These are phyloP conservation scores for Drosophila austrosaltans DNA, from an alignment of 2,888 invertebrate species.

Conservation along the genomic window DNA sequence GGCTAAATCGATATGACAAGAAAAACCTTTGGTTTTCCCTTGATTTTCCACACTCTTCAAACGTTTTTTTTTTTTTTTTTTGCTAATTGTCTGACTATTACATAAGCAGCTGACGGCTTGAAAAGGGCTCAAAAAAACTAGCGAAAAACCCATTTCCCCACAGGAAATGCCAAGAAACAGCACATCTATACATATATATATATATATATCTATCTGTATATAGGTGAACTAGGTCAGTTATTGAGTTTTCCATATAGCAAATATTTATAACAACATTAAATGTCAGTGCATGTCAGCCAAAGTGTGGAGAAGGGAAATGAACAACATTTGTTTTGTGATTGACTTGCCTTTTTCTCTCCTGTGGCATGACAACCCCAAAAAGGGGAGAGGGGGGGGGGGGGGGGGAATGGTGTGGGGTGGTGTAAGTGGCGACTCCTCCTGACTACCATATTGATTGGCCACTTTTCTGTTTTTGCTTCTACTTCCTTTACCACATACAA, in stretches of 20 bases:
- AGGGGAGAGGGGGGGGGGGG: slow-evolving; percentile 7
- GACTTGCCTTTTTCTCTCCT: slow-evolving; percentile 29
- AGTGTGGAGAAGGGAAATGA: slow-evolving; percentile 22
- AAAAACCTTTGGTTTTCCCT: slow-evolving; percentile 28
- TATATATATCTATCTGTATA: slow-evolving; percentile 15
- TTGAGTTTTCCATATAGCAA: slow-evolving; percentile 73
- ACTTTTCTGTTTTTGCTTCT: slow-evolving; percentile 31
- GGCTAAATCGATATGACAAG: slow-evolving; percentile 65
- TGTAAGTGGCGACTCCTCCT: slow-evolving; percentile 5
- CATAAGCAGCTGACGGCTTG: slow-evolving; percentile 52
- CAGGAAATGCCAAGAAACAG: slow-evolving; percentile 54
- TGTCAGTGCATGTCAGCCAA: slow-evolving; percentile 9
- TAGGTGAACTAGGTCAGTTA: slow-evolving; percentile 80
- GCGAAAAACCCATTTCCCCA: slow-evolving; percentile 32
- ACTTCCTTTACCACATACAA: slow-evolving; percentile 20
- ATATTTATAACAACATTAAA: slow-evolving; percentile 28
- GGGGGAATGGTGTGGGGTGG: neutral
- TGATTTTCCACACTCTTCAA: slow-evolving; percentile 33
- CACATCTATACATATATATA: slow-evolving; percentile 3
- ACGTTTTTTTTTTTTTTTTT: slow-evolving; percentile 36
- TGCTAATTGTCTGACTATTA: slow-evolving; percentile 68
- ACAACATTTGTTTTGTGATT: slow-evolving; percentile 38
- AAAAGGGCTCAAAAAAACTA: slow-evolving; percentile 13
- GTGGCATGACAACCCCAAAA: slow-evolving; percentile 61
- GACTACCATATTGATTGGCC: slow-evolving; percentile 66